A percentile compares a stretch with the other conserved stretches of the same genome.
Conservation (phyloP, 2,797 vertebrate species). For the Ctenopoma multispine region DNA sequence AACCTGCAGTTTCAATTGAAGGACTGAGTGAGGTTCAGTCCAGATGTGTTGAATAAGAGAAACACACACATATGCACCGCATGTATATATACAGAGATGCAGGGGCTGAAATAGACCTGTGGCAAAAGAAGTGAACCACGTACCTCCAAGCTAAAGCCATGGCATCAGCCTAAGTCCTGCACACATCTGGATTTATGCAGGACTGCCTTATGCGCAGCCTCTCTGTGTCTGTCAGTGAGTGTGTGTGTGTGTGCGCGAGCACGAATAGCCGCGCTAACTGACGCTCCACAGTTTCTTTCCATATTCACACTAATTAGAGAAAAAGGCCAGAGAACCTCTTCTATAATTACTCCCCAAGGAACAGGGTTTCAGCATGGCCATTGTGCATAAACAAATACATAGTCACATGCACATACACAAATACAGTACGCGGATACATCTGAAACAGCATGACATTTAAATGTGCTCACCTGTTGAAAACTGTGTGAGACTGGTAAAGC, state of each 20-base stretch:
- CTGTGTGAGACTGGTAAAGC: constrained; percentile 23
- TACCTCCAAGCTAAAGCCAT: constrained; percentile 58
- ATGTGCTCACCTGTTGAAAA: constrained; percentile 72
- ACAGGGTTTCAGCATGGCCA: constrained; percentile 60
- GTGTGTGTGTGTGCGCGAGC: constrained; percentile 30
- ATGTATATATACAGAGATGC: constrained; percentile 54
- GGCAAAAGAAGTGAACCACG: constrained; percentile 55
- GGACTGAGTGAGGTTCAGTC: constrained; percentile 46
- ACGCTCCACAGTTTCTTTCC: constrained; percentile 56
- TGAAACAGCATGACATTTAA: constrained; percentile 68
- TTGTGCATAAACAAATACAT: constrained; percentile 67
- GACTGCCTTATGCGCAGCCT: constrained; percentile 29
- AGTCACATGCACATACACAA: constrained; percentile 28
- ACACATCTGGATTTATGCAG: constrained; percentile 41
- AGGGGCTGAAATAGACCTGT: constrained; percentile 75
- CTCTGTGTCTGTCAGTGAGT: constrained; percentile 34
- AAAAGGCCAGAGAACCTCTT: constrained; percentile 74
- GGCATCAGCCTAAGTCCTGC: constrained; percentile 38
- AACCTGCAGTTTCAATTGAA: constrained; percentile 71
- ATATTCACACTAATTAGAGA: constrained; percentile 78
- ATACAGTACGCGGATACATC: constrained; percentile 42
- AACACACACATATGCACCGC: constrained; percentile 67
- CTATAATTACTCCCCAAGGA: constrained; percentile 83
- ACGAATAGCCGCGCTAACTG: constrained; percentile 26
- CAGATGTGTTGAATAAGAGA: constrained; percentile 69